These are phyloP conservation scores for Festucalex cinctus DNA, from an alignment of 2,113 vertebrate genomes.

Conservation along the genomic window DNA sequence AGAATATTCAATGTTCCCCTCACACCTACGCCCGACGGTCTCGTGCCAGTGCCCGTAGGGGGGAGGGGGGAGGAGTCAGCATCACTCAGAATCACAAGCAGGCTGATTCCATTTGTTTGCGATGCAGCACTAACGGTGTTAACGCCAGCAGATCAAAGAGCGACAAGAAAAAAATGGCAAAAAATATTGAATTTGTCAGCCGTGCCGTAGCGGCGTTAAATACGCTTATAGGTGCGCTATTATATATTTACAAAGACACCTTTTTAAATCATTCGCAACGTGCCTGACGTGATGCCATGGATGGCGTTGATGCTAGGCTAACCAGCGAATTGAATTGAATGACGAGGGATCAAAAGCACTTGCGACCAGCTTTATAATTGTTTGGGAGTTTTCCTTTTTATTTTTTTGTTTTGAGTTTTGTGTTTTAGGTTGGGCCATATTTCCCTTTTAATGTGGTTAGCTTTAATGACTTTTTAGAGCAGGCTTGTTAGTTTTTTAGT, in stretches of 20 bases:
- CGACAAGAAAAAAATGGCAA: conserved; percentile 9
- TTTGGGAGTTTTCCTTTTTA: too few relatives aligned
- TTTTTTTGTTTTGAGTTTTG: too few relatives aligned
- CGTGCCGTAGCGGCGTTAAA: conserved; percentile 29
- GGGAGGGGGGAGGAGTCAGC: conserved; percentile 14
- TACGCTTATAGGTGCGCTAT: conserved; percentile 45
- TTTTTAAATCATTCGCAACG: conserved; percentile 59
- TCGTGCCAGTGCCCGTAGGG: conserved; percentile 15
- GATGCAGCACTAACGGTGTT: conserved; percentile 20
- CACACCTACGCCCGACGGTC: neutral
- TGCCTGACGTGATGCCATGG: conserved; percentile 17
- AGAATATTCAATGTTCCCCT: conserved; percentile 6
- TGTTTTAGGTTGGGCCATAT: too few relatives aligned
- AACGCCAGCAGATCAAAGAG: conserved; percentile 43
- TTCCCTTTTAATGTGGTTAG: too few relatives aligned
- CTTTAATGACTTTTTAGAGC: too few relatives aligned
- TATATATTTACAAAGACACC: conserved; percentile 56
- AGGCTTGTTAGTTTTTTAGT: too few relatives aligned
- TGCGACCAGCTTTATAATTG: too few relatives aligned
- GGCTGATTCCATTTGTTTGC: conserved; percentile 27
- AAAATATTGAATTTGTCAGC: conserved; percentile 41
- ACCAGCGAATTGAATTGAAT: conserved; percentile 43
- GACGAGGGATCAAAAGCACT: neutral
- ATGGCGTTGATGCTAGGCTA: conserved; percentile 45
- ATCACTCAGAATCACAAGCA: conserved; percentile 33